Evolutionary conservation across 2,113 vertebrate species (phyloP).

Genomic region (Suncus etruscus): DNA sequence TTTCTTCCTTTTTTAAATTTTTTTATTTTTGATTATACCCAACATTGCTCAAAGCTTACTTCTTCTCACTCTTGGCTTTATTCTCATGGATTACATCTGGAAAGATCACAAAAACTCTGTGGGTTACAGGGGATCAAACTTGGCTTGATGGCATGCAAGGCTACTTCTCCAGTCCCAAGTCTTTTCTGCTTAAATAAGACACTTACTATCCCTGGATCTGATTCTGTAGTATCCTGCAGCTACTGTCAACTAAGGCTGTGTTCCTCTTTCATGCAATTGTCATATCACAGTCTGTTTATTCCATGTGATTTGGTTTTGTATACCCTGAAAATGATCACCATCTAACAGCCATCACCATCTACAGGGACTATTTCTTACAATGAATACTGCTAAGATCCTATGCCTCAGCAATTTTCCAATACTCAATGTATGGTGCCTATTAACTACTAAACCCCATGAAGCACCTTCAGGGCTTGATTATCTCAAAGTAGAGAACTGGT

Average conservation of each 20-base stretch:
- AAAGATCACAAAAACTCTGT: too few relatives aligned
- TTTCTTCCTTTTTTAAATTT: too few relatives aligned
- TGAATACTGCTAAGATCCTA: background rate
- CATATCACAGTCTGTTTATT: background rate
- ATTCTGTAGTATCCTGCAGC: background rate
- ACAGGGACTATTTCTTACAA: background rate
- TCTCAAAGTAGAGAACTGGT: background rate
- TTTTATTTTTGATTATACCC: too few relatives aligned
- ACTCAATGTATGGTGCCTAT: background rate
- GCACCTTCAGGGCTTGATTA: background rate
- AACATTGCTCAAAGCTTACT: too few relatives aligned
- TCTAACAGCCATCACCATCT: background rate
- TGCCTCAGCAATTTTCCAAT: background rate
- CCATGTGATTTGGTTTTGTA: background rate
- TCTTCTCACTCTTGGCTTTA: too few relatives aligned
- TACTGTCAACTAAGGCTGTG: conserved; percentile 19
- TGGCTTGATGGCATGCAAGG: too few relatives aligned
- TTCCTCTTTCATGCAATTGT: background rate
- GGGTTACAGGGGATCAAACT: too few relatives aligned
- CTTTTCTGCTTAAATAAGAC: background rate
- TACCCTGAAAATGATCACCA: background rate
- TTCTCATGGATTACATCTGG: too few relatives aligned
- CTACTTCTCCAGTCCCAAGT: background rate
- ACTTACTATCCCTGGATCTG: background rate
- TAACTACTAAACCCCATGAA: background rate